These are phyloP conservation scores for Campaea margaritaria DNA, from an alignment of 2,888 invertebrate genomes.

Conservation along the genomic window DNA sequence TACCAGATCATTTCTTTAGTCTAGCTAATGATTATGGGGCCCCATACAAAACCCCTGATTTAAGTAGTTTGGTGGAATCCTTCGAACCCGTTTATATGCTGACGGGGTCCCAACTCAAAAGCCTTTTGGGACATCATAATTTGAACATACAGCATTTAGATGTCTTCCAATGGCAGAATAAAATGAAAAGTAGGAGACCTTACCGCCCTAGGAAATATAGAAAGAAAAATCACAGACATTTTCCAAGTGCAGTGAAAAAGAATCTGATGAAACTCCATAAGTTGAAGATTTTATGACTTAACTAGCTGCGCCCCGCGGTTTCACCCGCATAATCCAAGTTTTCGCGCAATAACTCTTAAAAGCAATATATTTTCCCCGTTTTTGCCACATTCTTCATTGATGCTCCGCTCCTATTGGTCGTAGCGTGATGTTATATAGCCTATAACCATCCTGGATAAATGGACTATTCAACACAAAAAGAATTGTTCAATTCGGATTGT, in stretches of 20 bases:
- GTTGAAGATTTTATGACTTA: slow-evolving; percentile 42
- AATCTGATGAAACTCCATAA: slow-evolving; percentile 64
- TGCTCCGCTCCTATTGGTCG: no score
- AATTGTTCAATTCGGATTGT: no score
- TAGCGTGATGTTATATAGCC: no score
- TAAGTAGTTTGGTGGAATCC: slow-evolving; percentile 36
- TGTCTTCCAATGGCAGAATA: slow-evolving; percentile 55
- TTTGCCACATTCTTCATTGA: no score
- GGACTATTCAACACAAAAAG: no score
- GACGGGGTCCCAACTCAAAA: slow-evolving; percentile 70
- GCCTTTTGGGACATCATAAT: slow-evolving; percentile 68
- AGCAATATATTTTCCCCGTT: no score
- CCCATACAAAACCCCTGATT: slow-evolving; percentile 31
- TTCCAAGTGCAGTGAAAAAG: slow-evolving; percentile 55
- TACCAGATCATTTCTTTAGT: slow-evolving; percentile 39
- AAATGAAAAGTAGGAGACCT: slow-evolving; percentile 32
- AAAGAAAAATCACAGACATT: slow-evolving; percentile 51
- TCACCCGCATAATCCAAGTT: no score
- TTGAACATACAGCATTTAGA: slow-evolving; percentile 74
- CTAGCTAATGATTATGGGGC: slow-evolving; percentile 37
- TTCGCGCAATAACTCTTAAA: no score
- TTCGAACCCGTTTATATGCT: slow-evolving; percentile 75
- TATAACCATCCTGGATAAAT: no score
- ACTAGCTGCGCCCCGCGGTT: no score
- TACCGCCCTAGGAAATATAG: slow-evolving; percentile 58